Conservation (phyloP, 1,140 invertebrate genomes). For the Drosophila murphyi region DNA sequence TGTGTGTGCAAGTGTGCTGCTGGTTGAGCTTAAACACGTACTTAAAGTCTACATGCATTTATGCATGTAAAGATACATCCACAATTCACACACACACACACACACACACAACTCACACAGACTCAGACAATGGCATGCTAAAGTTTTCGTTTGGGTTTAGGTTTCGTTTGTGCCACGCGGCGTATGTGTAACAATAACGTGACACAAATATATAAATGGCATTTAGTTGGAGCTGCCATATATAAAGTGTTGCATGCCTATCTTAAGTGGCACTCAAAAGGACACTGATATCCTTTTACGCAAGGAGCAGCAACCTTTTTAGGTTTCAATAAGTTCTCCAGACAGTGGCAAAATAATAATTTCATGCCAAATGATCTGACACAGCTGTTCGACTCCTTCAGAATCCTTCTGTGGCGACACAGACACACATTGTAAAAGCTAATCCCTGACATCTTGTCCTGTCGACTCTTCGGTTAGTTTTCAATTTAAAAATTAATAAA, state of each 20-base stretch:
- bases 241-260: conserved; percentile 24
- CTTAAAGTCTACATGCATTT: conserved; percentile 58
- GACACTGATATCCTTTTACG: conserved; percentile 61
- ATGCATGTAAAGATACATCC: conserved; percentile 45
- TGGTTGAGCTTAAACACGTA: conserved; percentile 66
- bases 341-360: conserved; percentile 44
- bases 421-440: conserved; percentile 16
- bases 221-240: conserved; percentile 23
- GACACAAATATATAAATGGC: conserved; percentile 65
- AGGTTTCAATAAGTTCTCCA: conserved; percentile 60
- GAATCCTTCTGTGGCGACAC: too few relatives aligned
- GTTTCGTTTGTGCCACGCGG: conserved; percentile 34
- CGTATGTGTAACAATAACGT: conserved; percentile 75
- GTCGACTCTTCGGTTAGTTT: conserved; percentile 60
- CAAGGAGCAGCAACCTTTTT: conserved; percentile 56
- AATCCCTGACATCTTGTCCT: conserved; percentile 46
- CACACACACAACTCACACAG: conserved; percentile 1
- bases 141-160: neutral
- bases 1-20: conserved; percentile 26
- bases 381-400: neutral
- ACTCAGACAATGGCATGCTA: neutral
- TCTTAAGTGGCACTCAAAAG: conserved; percentile 72
- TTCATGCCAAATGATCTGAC: conserved; percentile 32
- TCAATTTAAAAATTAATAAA: conserved; percentile 79
- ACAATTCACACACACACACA: conserved; percentile 15